A percentile compares a stretch with the other conserved stretches of the same genome.
phyloP scores from a whole-genome alignment of 2,113 vertebrate species.

The Zeus faber region DNA sequence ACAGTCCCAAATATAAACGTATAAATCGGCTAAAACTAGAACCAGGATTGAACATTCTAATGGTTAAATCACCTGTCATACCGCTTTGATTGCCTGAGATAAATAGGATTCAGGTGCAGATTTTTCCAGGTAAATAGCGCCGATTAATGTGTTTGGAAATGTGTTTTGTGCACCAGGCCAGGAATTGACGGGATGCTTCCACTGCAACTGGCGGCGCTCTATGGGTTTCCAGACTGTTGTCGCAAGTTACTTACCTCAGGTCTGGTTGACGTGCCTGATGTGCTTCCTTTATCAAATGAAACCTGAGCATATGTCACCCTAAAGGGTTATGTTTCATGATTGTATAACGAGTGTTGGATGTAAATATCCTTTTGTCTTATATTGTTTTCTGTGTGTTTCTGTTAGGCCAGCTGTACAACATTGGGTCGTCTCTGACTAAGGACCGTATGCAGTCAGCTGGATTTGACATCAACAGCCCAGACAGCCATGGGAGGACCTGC shows the following conservation, averaged over 20 bases:
- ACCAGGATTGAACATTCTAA: no score
- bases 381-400: not conserved
- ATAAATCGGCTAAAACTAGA: no score
- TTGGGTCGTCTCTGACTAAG: constrained; percentile 82
- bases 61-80: no score
- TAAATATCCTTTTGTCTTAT: no score
- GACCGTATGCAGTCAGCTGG: constrained; percentile 81
- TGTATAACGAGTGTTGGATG: no score
- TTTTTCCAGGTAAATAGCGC: no score
- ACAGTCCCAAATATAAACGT: no score
- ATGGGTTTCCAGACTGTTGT: constrained; percentile 95
- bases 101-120: not conserved
- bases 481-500: constrained; percentile 89
- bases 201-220: constrained; percentile 89
- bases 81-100: not conserved
- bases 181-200: constrained; percentile 94
- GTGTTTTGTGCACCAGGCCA: constrained; percentile 82
- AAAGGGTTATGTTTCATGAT: no score
- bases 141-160: no score
- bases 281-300: not conserved
- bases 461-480: constrained; percentile 88
- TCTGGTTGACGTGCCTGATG: constrained; percentile 28
- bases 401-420: constrained; percentile 90
- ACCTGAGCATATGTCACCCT: no score
- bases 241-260: constrained; percentile 94